Conservation (phyloP, 2,797 vertebrate genomes). For the Gallirallus australis region DNA sequence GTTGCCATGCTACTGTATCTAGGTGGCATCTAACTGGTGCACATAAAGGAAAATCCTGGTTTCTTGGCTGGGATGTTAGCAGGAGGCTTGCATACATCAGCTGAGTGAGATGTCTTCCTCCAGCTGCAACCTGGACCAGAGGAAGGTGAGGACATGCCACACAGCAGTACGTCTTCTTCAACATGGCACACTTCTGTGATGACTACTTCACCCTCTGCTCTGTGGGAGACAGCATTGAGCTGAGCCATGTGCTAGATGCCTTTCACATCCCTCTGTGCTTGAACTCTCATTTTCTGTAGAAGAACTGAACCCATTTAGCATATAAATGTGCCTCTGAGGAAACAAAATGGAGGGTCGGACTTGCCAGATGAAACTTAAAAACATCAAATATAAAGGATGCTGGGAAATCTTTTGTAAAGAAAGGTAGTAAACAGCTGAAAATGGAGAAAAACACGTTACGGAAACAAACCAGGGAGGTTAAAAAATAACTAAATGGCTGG, state of each 20-base stretch:
- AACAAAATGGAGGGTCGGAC: not conserved
- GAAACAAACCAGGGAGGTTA: not conserved
- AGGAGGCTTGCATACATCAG: not conserved
- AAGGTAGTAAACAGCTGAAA: not conserved
- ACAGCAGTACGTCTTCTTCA: not conserved
- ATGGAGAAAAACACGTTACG: not conserved
- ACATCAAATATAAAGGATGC: not conserved
- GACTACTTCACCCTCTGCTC: not conserved
- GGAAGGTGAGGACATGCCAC: not conserved
- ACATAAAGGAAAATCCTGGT: not conserved
- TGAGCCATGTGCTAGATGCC: not conserved
- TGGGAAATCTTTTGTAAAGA: not conserved
- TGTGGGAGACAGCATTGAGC: not conserved
- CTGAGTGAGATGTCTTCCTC: not conserved
- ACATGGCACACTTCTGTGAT: not conserved
- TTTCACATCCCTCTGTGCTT: not conserved
- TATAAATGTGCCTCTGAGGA: not conserved
- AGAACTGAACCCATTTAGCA: not conserved
- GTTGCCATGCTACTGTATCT: constrained; percentile 62
- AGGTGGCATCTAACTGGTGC: not conserved
- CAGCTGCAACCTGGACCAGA: not conserved
- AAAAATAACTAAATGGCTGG: not conserved
- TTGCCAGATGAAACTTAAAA: not conserved
- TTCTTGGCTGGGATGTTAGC: not conserved
- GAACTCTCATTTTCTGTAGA: not conserved